Base-by-base conservation (phyloP, 2,113 vertebrate species). In the Edolisoma coerulescens region DNA sequence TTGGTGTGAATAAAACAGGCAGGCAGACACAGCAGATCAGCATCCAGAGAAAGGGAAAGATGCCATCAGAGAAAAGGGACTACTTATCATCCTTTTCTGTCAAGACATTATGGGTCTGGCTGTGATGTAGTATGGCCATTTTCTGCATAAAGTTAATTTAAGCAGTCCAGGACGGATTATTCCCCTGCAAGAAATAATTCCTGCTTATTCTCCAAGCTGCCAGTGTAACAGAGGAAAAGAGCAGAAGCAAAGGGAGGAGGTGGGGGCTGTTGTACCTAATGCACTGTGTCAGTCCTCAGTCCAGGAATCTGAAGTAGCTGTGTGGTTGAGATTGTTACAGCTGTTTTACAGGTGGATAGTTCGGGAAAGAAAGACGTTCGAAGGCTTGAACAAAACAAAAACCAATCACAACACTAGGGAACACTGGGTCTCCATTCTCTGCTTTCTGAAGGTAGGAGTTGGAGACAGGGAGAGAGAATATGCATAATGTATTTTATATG, bases 121-220 rank as follows among this genome's bases (percentile, higher is more conserved):
- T 92, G 30, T 78, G 79, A 92, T 84, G 64, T 92, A 95, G 37
- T 73, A 64, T 57, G 28, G 71, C 57, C 73, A 84, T 93, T 96
- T 95, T 96, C 71, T 92, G 71, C 71, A 94, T 86, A 78, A 92
- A 94, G 88, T 94, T 95, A 89, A 95, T 88, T 94, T 96, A 96
- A 94, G 71, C 50, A 92, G 88, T 35, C 64, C 83, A 68, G 82
- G 79, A 96, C 76, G 20, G 73, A 87, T 93, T 91, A 90, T 86
- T 86, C 67, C 83, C 77, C 28, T 94, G 79, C 56, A 96, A 86
- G 89, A 96, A 92, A 90, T 95, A 94, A 94, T 81, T 94, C 49
- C 76, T 78, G 13, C 76, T 93, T 87, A 88, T 93, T 91, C 87
- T 96, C 60, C 60, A 71, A 75, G 47, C 67, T 94, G 92, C 59